Evolutionary conservation across 1,140 invertebrate genomes (phyloP).

Genomic region (Neodiprion virginianus): DNA sequence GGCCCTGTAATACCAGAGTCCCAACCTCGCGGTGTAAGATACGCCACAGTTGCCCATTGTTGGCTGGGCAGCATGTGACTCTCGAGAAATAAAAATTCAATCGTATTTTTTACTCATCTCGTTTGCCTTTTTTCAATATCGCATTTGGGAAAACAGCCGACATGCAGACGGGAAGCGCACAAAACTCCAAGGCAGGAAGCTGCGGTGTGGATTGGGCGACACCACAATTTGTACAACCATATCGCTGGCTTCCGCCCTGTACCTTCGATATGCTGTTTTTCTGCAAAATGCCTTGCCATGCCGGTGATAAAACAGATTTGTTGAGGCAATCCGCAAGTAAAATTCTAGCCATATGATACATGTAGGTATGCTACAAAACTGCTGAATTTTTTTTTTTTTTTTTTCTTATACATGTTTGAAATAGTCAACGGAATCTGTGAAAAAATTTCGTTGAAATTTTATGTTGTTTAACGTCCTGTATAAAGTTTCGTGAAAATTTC

Average conservation of each 20-base stretch:
- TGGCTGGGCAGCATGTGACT: not conserved
- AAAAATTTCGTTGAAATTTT: too few species aligned
- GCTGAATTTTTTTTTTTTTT: too few species aligned
- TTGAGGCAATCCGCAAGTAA: not conserved
- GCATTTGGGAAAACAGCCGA: not conserved
- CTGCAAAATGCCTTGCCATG: not conserved
- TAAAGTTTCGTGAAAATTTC: too few species aligned
- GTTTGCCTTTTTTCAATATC: too few species aligned
- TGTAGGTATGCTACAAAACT: too few species aligned
- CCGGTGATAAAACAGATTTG: not conserved
- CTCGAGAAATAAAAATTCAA: not conserved
- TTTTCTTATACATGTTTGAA: too few species aligned
- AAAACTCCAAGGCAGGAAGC: slow-evolving; percentile 39
- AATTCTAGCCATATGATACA: too few species aligned
- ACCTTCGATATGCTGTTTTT: not conserved
- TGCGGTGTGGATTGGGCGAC: slow-evolving; percentile 32
- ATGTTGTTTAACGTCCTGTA: too few species aligned
- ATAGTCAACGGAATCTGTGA: too few species aligned
- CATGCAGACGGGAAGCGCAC: slow-evolving; percentile 15
- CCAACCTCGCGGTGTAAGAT: not conserved
- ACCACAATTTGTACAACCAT: not conserved
- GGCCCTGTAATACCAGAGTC: not conserved
- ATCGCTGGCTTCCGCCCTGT: not conserved
- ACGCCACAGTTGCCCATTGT: not conserved
- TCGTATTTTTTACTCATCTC: not conserved